Conservation (phyloP, 2,797 vertebrate genomes). For the Molossus alvarezi region DNA sequence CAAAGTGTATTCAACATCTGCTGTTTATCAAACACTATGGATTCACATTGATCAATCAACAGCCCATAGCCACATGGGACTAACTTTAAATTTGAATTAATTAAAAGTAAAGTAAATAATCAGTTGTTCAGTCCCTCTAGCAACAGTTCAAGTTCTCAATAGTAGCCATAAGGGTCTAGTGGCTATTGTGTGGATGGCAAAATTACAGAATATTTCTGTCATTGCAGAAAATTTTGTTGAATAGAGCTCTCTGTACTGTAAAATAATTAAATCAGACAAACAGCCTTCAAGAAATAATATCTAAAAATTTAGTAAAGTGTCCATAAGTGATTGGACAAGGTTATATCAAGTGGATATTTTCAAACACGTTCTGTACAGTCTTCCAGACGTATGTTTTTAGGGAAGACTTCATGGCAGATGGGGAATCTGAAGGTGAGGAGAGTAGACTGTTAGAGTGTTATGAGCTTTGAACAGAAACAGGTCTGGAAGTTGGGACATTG, state of each 20-base stretch:
- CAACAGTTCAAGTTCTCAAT: background rate
- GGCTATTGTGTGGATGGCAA: background rate
- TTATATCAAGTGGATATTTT: background rate
- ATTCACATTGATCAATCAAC: background rate
- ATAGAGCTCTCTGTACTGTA: background rate
- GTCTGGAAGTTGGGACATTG: background rate
- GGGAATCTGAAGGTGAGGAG: background rate
- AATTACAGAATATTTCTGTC: background rate
- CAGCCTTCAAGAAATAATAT: background rate
- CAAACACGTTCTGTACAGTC: background rate
- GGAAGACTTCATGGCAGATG: background rate
- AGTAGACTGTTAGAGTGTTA: background rate
- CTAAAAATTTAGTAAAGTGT: background rate
- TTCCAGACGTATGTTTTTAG: background rate
- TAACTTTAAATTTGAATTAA: constrained; percentile 10
- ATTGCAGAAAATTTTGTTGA: background rate
- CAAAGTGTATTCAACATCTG: background rate
- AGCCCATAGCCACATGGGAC: background rate
- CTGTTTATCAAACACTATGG: background rate
- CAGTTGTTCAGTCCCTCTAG: background rate
- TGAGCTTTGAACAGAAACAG: background rate
- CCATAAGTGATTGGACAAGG: background rate
- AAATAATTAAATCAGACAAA: background rate
- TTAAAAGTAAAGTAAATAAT: constrained; percentile 7
- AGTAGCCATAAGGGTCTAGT: background rate